Conservation (phyloP, 1,140 invertebrate genomes). For the Bombus confusus region DNA sequence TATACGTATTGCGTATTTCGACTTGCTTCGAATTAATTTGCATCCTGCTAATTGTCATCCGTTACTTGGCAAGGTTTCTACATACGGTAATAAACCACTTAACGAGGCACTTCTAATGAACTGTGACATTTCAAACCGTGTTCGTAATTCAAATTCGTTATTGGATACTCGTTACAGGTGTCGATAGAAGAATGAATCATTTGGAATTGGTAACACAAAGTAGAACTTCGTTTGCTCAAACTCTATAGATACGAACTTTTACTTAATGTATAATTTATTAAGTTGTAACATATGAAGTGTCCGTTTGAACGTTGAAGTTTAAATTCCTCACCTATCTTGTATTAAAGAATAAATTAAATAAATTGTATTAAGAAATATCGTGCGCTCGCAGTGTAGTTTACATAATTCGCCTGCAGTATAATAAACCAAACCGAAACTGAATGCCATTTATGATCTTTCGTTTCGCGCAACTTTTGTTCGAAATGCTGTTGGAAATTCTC, state of each 20-base stretch:
- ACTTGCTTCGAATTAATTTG: conserved; percentile 22
- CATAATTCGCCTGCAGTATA: too few species aligned
- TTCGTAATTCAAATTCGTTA: neutral
- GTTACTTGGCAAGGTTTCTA: conserved; percentile 26
- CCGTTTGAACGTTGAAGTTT: too few species aligned
- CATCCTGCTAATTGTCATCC: conserved; percentile 41
- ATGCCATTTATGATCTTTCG: too few species aligned
- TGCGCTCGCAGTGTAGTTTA: too few species aligned
- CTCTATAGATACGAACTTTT: neutral
- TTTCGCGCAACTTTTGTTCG: too few species aligned
- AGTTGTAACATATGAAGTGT: neutral
- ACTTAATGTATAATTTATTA: neutral
- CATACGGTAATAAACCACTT: conserved; percentile 1
- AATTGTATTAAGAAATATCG: too few species aligned
- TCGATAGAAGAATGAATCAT: neutral
- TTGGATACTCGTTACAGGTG: neutral
- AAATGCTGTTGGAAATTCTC: too few species aligned
- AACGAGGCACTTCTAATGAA: conserved; percentile 30
- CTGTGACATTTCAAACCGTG: neutral
- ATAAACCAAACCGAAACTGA: too few species aligned
- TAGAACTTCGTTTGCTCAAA: neutral
- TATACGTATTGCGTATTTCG: conserved; percentile 21
- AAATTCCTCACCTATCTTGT: too few species aligned
- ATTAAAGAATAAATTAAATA: too few species aligned
- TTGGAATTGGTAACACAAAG: neutral